Percentiles rank a stretch among this genome's conserved stretches.
Conservation (phyloP, 2,797 vertebrate species). For the Sebastes reedi region DNA sequence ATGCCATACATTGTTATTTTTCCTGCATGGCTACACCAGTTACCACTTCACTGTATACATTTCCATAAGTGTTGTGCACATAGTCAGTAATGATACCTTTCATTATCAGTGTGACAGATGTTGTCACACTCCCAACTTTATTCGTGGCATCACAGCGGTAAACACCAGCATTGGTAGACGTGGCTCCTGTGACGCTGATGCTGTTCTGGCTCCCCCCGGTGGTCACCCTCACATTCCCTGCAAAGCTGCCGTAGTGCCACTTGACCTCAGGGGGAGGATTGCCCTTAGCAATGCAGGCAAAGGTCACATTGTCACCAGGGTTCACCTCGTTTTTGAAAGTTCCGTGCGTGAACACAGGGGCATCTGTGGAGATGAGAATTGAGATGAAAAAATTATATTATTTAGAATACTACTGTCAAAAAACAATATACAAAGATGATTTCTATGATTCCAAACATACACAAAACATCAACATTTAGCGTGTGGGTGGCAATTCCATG, state of each 20-base stretch:
- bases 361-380: slow-evolving; percentile 48
- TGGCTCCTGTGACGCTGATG: slow-evolving; percentile 58
- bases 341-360: slow-evolving; percentile 32
- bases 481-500: not conserved
- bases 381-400: not conserved
- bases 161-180: slow-evolving; percentile 57
- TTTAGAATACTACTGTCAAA: not conserved
- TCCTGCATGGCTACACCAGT: not conserved
- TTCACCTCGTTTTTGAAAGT: rapidly evolving
- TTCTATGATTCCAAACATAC: slow-evolving; percentile 29
- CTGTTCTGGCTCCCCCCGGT: slow-evolving; percentile 25
- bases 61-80: not conserved
- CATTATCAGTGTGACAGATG: slow-evolving; percentile 35
- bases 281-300: slow-evolving; percentile 64
- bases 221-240: slow-evolving; percentile 6
- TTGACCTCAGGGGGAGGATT: slow-evolving; percentile 55
- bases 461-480: slow-evolving; percentile 36
- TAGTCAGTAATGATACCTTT: slow-evolving; percentile 49
- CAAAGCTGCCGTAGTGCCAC: slow-evolving; percentile 24
- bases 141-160: slow-evolving; percentile 76
- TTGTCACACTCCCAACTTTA: slow-evolving; percentile 38
- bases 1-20: not conserved
- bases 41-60: not conserved
- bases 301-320: slow-evolving; percentile 12
- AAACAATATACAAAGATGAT: not conserved